Evolutionary conservation across 2,797 vertebrate species (phyloP), one percentile per base, ranked within the genome.

Genomic region (Allobates femoralis): DNA sequence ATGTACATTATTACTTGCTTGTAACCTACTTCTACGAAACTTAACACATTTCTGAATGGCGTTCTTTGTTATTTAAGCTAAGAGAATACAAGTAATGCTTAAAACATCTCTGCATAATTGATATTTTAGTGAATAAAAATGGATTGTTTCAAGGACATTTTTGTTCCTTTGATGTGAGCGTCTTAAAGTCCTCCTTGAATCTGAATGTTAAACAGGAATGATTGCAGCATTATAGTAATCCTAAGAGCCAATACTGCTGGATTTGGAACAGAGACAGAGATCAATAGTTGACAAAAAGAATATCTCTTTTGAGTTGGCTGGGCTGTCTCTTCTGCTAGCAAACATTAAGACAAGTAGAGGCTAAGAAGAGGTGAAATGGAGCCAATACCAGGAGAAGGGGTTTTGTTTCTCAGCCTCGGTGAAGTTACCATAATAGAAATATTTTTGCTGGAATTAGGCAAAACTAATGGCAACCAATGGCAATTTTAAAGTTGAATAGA

Each of bases 71-170:
- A 56, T 80, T 71, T 34, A 69, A 60, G 26, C 58, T 37, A 64
- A 66, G 18, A 6, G 58, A 77, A 79, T 58, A 56, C n/a, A 78
- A 16, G 21, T 28, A 18, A 28, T 46, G 11, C 37, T 69, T 34
- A 58, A 78, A 79, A 46, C 18, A 81, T 26, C 53, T 21, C 60
- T 16, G 93, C 91, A 92, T 93, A 93, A 93, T 94, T 95, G 94
- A 94, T 95, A 92, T 95, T 83, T 94, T 94, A 93, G 94, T 94
- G 93, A 94, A 94, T 91, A 94, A 94, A 95, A 95, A 95, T 95
- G 94, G 94, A 96, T 96, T 94, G 95, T 94, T 95, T 94, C 94
- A 91, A 93, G 96, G 96, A 94, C 96, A 96, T 97, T 97, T 95
- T 93, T 94, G 93, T 94, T 94, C 94, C 96, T 96, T 96, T 97